Conservation (phyloP, 2,797 vertebrate genomes). For the Leptoclinus maculatus region DNA sequence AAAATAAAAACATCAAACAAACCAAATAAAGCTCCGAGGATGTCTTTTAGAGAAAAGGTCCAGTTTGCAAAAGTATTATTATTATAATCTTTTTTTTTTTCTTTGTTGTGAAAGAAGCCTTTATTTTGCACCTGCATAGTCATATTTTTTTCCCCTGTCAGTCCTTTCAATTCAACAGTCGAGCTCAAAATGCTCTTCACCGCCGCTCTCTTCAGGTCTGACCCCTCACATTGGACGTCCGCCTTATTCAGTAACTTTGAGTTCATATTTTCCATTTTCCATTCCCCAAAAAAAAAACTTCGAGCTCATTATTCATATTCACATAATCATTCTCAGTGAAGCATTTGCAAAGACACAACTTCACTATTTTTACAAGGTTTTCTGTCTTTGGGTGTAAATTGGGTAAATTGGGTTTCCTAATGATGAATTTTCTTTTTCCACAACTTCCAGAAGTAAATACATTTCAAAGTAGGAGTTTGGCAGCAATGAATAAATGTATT, state of each 20-base stretch:
- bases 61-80: background rate
- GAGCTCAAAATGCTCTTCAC: background rate
- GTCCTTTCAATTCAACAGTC: background rate
- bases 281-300: background rate
- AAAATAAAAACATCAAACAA: background rate
- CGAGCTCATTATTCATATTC: background rate
- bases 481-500: conserved; percentile 17
- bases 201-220: background rate
- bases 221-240: background rate
- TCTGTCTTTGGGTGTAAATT: background rate
- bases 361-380: background rate
- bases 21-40: background rate
- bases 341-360: background rate
- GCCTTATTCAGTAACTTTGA: background rate
- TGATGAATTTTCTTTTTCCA: background rate
- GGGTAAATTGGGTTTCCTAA: background rate
- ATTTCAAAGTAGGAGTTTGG: conserved; percentile 15
- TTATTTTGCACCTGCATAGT: background rate
- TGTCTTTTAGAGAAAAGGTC: background rate
- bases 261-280: background rate
- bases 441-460: conserved; percentile 9
- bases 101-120: background rate
- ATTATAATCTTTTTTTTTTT: background rate
- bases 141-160: background rate
- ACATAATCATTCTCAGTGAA: background rate